Base-by-base conservation (phyloP, 2,888 invertebrate species). In the Brachypterus glaber region DNA sequence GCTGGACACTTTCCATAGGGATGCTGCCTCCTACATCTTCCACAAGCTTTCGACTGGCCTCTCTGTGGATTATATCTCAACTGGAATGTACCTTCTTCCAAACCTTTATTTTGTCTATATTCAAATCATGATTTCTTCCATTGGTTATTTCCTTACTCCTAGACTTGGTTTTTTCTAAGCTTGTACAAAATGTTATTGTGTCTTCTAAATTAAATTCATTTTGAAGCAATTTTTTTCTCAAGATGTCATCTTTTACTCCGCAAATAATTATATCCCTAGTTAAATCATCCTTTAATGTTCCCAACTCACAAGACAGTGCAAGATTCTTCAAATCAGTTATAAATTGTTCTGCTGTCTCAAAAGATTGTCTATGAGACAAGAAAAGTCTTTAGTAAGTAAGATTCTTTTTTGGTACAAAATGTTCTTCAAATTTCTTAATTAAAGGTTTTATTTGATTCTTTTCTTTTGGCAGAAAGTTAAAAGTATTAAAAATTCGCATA, bases 131-230 rank as follows among this genome's bases (percentile, higher is more conserved):
- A n/a, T n/a, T n/a, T n/a, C n/a, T 21, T 21, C 9, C 21, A 21
- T 21, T 9, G 21, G 21, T 21, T 7, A 21, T 21, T 21, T 21
- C 21, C 9, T 21, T 21, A 21, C 21, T 21, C 9, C 21, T 21
- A 21, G 21, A 21, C 21, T n/a, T n/a, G n/a, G n/a, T n/a, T n/a
- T n/a, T n/a, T 21, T 21, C 21, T 21, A 21, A 21, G 21, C 21
- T 21, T 21, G 9, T 21, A 21, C 21, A 21, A 21, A 21, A 21
- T 21, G 5, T 21, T 21, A 21, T 21, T 21, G 21, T 21, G 9
- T 21, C 21, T 21, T 21, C 21, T 21, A 21, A 21, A 21, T 21
- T 21, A 21, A 21, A 21, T 21, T 21, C 9, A 21, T 21, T 21
- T 21, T 21, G n/a, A n/a, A n/a, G n/a, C n/a, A n/a, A n/a, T n/a